Base-by-base conservation (phyloP, 2,797 vertebrate species). In the Rousettus madagascariensis region DNA sequence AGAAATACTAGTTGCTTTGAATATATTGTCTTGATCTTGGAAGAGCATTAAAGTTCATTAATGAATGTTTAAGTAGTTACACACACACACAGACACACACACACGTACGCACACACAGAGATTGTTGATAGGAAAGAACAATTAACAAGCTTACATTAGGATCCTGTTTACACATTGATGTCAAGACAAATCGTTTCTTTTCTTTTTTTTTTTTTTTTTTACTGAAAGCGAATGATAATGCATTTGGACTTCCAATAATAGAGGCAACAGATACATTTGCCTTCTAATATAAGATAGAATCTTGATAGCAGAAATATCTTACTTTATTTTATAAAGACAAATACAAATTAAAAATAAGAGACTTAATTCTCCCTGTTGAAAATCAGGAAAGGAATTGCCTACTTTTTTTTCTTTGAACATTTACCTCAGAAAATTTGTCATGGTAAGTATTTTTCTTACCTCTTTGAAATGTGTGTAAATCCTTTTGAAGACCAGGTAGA, bases 1-100 rank as follows among this genome's bases (percentile, higher is more conserved):
- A 5, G 20, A 36, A 59, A 94, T 38, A 78, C 26, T 95, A 9
- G 84, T 83, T 95, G 92, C 79, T 94, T 88, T 91, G 55, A 91
- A 96, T 93, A 91, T 87, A 51, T 43, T 95, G 49, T 30, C 46
- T 82, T 71, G 49, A 86, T 94, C 17, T 46, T 91, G 65, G 41
- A 51, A 79, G 46, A 95, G 8, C 19, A 77, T 89, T 83, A 92
- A 61, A 57, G 36, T 74, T 95, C 59, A 89, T 80, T 94, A 94
- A 72, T 59, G 59, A 89, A n/a, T 84, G 41, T 95, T 95, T 93
- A 83, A 61, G 53, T 43, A 61, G 16, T 82, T 61, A 68, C 46
- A 77, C 57, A n/a, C 9, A 61, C 68, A 72, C 9, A n/a, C n/a
- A 53, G 55, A 49, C n/a, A 38, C 36, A 72, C 30, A 87, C 30